These are phyloP conservation scores for Drosophila mayri DNA, from an alignment of 1,140 invertebrate genomes.

Conservation along the genomic window DNA sequence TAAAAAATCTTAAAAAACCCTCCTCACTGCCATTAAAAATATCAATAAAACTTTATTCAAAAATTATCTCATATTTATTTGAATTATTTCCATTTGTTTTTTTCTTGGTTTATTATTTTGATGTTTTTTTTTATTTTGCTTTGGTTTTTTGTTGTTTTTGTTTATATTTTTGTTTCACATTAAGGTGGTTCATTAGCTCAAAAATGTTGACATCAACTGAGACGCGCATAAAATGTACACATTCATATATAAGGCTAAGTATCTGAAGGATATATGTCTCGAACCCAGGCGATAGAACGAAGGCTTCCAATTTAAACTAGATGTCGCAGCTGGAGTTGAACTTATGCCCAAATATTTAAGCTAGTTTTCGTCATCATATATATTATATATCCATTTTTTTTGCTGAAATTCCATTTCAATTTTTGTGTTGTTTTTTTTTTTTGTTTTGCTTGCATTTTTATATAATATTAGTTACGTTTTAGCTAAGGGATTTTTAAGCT, in stretches of 20 bases:
- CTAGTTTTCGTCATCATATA: slow-evolving; percentile 33
- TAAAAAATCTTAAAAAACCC: neutral
- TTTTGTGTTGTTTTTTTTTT: slow-evolving; percentile 35
- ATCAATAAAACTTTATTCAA: slow-evolving; percentile 41
- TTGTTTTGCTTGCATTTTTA: slow-evolving; percentile 21
- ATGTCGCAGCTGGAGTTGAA: slow-evolving; percentile 46
- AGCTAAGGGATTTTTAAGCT: slow-evolving; percentile 62
- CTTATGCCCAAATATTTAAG: slow-evolving; percentile 74
- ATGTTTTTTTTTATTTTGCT: slow-evolving; percentile 41
- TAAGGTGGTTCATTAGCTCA: slow-evolving; percentile 81
- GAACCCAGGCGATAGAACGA: slow-evolving; percentile 45
- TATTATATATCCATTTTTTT: slow-evolving; percentile 43
- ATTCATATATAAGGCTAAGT: slow-evolving; percentile 67
- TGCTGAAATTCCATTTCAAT: slow-evolving; percentile 74
- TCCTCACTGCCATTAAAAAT: neutral
- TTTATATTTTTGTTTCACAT: slow-evolving; percentile 67
- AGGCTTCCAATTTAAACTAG: slow-evolving; percentile 62
- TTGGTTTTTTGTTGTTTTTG: slow-evolving; percentile 17
- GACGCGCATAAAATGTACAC: slow-evolving; percentile 67
- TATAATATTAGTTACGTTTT: slow-evolving; percentile 36
- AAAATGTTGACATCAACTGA: slow-evolving; percentile 72
- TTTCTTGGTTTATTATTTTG: slow-evolving; percentile 48
- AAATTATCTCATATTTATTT: slow-evolving; percentile 79
- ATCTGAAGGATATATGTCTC: slow-evolving; percentile 35
- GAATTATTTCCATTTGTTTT: slow-evolving; percentile 53